Base-by-base conservation (phyloP, 2,888 invertebrate species). In the Spilosoma lubricipeda region DNA sequence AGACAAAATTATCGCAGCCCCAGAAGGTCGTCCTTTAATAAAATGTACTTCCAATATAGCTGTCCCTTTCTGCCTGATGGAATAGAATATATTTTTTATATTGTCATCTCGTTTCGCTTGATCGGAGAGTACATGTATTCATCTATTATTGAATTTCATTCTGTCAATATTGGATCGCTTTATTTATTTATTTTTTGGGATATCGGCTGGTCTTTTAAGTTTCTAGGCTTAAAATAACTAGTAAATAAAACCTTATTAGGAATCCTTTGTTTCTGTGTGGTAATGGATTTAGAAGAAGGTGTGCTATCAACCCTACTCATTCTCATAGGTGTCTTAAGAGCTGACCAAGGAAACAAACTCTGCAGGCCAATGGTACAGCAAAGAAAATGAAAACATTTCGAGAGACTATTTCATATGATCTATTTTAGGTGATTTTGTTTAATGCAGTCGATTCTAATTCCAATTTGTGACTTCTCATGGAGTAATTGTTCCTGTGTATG, bases 1-100 rank as follows among this genome's bases (percentile, higher is more conserved):
- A 48, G 65, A 33, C 66, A n/a, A 71, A 71, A 71, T 71, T 66
- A 71, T 71, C 52, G 23, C 23, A 48, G 52, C 36, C 13, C 48
- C 52, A 52, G 33, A 66, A 71, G 48, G 71, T 52, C 48, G 66
- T 20, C 36, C 36, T 71, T 71, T 71, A 71, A 71, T 71, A 71
- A 71, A 71, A 71, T 33, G 52, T 48, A 68, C 33, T 68, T 52
- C 18, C 27, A 33, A 36, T 66, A 20, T 52, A 52, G 33, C 52
- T 52, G 66, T 48, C 71, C 33, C 23, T 48, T 52, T 71, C 48
- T 65, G 66, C 36, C 52, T 65, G 65, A 71, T 65, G 48, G 39
- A 36, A 56, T 59, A 18, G 13, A 70, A 39, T 56, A 39, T 70
- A 56, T 56, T 23, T 63, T 52, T 42, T 70, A 59, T 70, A 70